phyloP scores from a whole-genome alignment of 2,888 invertebrate genomes.

The Molorchus minor region DNA sequence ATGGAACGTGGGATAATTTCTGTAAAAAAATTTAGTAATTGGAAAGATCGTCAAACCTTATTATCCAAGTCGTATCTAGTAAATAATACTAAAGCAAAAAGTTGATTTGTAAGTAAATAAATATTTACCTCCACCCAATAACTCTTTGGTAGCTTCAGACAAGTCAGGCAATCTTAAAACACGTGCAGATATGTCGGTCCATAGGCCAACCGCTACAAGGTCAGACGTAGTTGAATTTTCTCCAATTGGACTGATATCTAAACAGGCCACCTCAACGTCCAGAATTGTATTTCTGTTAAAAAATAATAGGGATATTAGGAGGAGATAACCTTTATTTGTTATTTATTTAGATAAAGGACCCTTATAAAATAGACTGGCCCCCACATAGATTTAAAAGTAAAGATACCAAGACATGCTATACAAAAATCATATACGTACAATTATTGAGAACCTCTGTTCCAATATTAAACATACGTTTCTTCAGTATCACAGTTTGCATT shows the following conservation, averaged over 20 bases:
- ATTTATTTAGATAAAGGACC: too few relatives aligned
- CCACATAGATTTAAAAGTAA: too few relatives aligned
- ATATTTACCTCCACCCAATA: constrained; percentile 79
- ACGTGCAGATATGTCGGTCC: constrained; percentile 96
- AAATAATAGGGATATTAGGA: too few relatives aligned
- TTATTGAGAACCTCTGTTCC: too few relatives aligned
- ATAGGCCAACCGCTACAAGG: constrained; percentile 90
- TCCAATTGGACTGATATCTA: constrained; percentile 88
- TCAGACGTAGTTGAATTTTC: constrained; percentile 71
- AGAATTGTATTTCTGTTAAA: constrained; percentile 76
- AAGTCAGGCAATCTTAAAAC: constrained; percentile 85
- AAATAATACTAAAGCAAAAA: too few relatives aligned
- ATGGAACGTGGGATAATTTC: constrained; percentile 98
- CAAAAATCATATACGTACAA: too few relatives aligned
- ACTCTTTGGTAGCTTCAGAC: constrained; percentile 84
- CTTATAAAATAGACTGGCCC: too few relatives aligned
- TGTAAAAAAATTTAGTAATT: constrained; percentile 55
- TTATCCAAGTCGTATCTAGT: constrained; percentile 9
- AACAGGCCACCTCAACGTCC: constrained; percentile 95
- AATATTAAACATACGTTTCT: too few relatives aligned
- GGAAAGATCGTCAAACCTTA: neutral
- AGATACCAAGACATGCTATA: too few relatives aligned
- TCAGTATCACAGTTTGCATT: too few relatives aligned
- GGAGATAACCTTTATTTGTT: too few relatives aligned
- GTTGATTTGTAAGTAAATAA: neutral